Evolutionary conservation across 2,888 invertebrate species (phyloP), one percentile per base, ranked within the genome.

Genomic region (Lissonota sp.): DNA sequence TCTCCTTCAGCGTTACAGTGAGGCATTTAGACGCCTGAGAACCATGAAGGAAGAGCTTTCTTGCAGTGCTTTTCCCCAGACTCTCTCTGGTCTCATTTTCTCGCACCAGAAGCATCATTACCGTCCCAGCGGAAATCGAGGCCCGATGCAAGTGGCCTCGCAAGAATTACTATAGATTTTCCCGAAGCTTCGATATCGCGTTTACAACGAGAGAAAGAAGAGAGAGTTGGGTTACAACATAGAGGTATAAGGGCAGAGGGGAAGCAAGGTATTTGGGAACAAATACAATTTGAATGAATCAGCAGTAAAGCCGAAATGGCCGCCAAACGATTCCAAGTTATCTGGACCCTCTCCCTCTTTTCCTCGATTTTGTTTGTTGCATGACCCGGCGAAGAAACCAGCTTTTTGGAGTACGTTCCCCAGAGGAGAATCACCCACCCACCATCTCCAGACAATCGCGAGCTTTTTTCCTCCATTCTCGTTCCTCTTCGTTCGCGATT

Each of bases 231-330:
- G 55, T 12, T 12, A 26, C 5, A n/a, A n/a, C 26, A 26, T n/a
- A n/a, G n/a, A n/a, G n/a, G n/a, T n/a, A 26, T 26, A 5, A 64
- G 55, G 12, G n/a, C 4, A 6, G 14, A 62, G 44, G 55, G n/a
- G 49, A 37, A 75, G 60, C 69, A 64, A 88, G 86, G 87, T 89
- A 89, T 91, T 90, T 89, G 84, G 86, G 88, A 90, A 88, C 90
- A 91, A 91, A 91, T 89, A 89, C 90, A 90, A 91, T 91, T 91
- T 90, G 90, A 91, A 91, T 90, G 90, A 91, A 91, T 91, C 90
- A 91, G 91, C 91, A 91, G 88, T 90, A 91, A 90, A 90, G 87
- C 87, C 86, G 87, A 88, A 90, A 90, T 88, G 87, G 86, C 87
- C 90, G 85, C 60, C 57, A 70, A 76, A 53, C 73, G 58, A 73